Conservation (phyloP, 2,113 vertebrate species). For the Serinus canaria region DNA sequence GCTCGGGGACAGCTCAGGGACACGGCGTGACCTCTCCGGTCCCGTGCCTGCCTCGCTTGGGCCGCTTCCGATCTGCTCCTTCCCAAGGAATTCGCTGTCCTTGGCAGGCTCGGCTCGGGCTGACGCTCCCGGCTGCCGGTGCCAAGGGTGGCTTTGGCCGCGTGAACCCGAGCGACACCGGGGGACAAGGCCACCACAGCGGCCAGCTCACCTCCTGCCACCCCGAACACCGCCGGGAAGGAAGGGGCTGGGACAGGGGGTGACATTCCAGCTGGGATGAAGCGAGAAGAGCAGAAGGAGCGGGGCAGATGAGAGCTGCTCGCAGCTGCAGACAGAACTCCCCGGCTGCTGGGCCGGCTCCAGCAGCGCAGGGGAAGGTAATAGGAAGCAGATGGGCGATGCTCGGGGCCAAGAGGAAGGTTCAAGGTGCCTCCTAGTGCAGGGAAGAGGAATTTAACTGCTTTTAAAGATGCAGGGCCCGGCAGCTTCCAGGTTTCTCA, state of each 20-base stretch:
- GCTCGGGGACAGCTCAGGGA: neutral
- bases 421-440: constrained; percentile 70
- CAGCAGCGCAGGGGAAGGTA: constrained; percentile 50
- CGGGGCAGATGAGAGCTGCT: constrained; percentile 43
- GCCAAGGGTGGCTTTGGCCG: constrained; percentile 34
- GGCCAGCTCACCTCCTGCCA: neutral
- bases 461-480: constrained; percentile 55
- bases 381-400: constrained; percentile 67
- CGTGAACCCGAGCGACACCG: neutral
- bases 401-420: constrained; percentile 57
- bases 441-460: constrained; percentile 58
- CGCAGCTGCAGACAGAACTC: constrained; percentile 63
- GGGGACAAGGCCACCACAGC: neutral
- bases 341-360: constrained; percentile 26
- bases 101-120: constrained; percentile 11
- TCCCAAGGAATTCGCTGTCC: constrained; percentile 53
- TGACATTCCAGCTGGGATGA: neutral
- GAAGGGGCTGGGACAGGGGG: too few relatives aligned
- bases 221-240: neutral
- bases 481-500: constrained; percentile 33
- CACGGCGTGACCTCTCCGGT: constrained; percentile 4
- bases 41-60: constrained; percentile 47
- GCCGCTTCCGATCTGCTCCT: constrained; percentile 20
- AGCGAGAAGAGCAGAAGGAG: neutral
- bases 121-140: neutral